Conservation (phyloP, 2,888 invertebrate genomes). For the Acleris sparsana region DNA sequence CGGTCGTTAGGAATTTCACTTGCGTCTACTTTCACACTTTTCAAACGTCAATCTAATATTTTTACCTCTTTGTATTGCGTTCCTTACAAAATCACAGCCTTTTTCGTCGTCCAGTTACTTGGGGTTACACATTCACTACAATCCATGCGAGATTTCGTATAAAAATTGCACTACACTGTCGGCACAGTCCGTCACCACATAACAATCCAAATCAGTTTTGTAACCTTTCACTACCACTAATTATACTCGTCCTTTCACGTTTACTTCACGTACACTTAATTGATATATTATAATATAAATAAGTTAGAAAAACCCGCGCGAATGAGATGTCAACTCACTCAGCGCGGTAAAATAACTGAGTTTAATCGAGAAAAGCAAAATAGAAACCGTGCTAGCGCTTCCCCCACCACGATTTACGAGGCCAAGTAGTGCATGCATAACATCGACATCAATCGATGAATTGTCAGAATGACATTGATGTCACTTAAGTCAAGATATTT, state of each 20-base stretch:
- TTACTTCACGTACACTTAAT: constrained; percentile 61
- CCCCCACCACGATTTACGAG: constrained; percentile 78
- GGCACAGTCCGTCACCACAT: constrained; percentile 59
- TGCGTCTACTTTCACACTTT: constrained; percentile 64
- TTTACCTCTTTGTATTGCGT: constrained; percentile 53
- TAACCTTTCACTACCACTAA: constrained; percentile 59
- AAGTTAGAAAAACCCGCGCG: constrained; percentile 72
- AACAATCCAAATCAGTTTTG: constrained; percentile 54
- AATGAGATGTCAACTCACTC: constrained; percentile 61
- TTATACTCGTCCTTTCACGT: constrained; percentile 50
- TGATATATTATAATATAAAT: constrained; percentile 56
- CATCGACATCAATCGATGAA: constrained; percentile 57
- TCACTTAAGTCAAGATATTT: constrained; percentile 8
- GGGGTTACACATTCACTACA: constrained; percentile 54
- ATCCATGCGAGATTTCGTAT: constrained; percentile 59
- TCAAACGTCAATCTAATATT: constrained; percentile 66
- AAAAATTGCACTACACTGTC: constrained; percentile 66
- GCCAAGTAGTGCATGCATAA: constrained; percentile 72
- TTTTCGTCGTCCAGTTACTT: constrained; percentile 51
- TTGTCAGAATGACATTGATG: constrained; percentile 45
- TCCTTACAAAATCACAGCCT: constrained; percentile 62
- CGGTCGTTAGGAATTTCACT: constrained; percentile 50
- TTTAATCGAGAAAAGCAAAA: constrained; percentile 78
- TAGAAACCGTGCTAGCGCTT: constrained; percentile 79
- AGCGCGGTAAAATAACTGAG: constrained; percentile 77